These are phyloP conservation scores for Epirrita christyi DNA, from an alignment of 2,888 invertebrate species.

Conservation along the genomic window DNA sequence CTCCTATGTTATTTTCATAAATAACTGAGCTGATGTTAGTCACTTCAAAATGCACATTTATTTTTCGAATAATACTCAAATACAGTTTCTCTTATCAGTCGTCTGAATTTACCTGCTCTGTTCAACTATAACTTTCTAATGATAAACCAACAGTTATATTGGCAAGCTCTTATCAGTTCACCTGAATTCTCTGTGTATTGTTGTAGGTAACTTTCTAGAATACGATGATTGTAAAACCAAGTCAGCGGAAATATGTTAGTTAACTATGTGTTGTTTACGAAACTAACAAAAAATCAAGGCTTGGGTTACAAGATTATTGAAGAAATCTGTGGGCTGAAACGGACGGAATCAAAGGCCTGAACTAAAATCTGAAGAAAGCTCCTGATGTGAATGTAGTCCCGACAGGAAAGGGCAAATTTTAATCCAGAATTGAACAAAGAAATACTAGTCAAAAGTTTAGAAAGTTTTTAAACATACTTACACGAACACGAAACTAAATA, in stretches of 20 bases:
- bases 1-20: not conserved
- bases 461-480: too few relatives aligned
- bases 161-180: constrained; percentile 26
- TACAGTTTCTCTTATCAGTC: constrained; percentile 57
- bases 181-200: constrained; percentile 14
- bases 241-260: not conserved
- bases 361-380: too few relatives aligned
- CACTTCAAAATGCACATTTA: not conserved
- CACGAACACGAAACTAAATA: not conserved
- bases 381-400: too few relatives aligned
- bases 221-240: not conserved
- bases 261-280: too few relatives aligned
- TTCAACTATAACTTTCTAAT: constrained; percentile 46
- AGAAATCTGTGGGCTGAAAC: too few relatives aligned
- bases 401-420: too few relatives aligned
- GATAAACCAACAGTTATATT: constrained; percentile 20
- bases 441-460: too few relatives aligned
- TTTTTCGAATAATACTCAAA: not conserved
- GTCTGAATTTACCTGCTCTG: constrained; percentile 32
- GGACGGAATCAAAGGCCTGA: too few relatives aligned
- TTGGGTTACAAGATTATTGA: too few relatives aligned
- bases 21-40: not conserved
- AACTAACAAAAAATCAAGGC: too few relatives aligned
- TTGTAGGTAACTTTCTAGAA: constrained; percentile 9
- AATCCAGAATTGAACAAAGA: too few relatives aligned